Evolutionary conservation across 2,113 vertebrate genomes (phyloP), one percentile per base, ranked within the genome.

Genomic region (Cinclus cinclus): DNA sequence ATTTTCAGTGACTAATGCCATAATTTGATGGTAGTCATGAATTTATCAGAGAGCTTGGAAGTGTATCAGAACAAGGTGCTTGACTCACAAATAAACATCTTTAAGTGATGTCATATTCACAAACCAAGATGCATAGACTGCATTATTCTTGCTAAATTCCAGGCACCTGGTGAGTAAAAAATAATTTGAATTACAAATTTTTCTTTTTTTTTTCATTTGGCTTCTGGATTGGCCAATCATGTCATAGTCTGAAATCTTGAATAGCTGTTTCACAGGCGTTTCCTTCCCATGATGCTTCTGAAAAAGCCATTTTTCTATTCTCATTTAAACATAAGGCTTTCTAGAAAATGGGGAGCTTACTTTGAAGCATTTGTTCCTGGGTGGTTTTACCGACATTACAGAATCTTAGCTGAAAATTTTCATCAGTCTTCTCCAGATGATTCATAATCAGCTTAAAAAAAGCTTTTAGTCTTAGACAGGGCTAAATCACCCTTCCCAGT

Each of bases 51-150:
- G 18, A 84, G 16, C 44, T 87, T 90, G 28, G n/a, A 37, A 75
- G 14, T 49, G 7, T 56, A 41, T 67, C 52, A 33, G 42, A 78
- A 78, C 18, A 60, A 84, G 64, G 91, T 52, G 25, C 56, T 87
- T 84, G 80, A 70, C 78, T 92, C 53, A 92, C 39, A 81, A 92
- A 89, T 78, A 87, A 92, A 87, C 42, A 28, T 70, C 74, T 78
- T 58, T 63, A 90, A 83, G 17, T 8, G 0, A 33, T 86, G 53
- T 71, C 8, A 1, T 64, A 86, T 83, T 94, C 41, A 41, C 21
- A 62, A 41, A 41, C 59, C 28, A 65, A 83, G 67, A 65, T 69
- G 30, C 22, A 58, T 31, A 80, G 31, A 41, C 46, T 76, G 50
- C 44, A 80, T 80, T 78, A 77, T 83, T 92, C 64, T 49, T 69